These are phyloP conservation scores for Alouatta caraya DNA, from an alignment of 2,797 vertebrate species.

Conservation along the genomic window DNA sequence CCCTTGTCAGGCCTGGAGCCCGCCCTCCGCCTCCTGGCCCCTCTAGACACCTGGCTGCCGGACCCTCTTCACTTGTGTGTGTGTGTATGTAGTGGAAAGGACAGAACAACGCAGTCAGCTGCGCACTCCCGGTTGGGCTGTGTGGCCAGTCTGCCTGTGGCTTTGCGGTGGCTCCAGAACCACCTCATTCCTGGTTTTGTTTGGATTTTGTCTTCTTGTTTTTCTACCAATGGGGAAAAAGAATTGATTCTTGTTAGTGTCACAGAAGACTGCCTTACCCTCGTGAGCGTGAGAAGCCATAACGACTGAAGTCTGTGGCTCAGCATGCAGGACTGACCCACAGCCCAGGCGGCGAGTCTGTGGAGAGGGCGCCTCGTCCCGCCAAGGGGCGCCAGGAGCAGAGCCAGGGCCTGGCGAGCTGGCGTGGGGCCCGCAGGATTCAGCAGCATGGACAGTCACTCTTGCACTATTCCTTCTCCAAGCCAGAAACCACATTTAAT, in stretches of 20 bases:
- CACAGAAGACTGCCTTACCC: slow-evolving; percentile 83
- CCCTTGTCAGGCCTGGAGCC: slow-evolving; percentile 62
- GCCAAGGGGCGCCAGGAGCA: accelerated
- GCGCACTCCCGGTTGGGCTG: slow-evolving; percentile 74
- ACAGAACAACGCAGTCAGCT: slow-evolving; percentile 49
- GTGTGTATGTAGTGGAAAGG: slow-evolving; percentile 82
- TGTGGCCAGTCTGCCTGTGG: slow-evolving; percentile 76
- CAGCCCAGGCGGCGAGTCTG: background rate
- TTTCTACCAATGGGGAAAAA: slow-evolving; percentile 64
- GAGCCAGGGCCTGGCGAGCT: background rate
- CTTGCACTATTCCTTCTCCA: slow-evolving; percentile 80
- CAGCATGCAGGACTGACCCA: background rate
- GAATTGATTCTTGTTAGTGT: slow-evolving; percentile 71
- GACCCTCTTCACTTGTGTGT: slow-evolving; percentile 79
- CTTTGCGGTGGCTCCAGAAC: slow-evolving; percentile 79
- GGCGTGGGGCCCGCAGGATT: slow-evolving; percentile 34
- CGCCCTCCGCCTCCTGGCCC: background rate
- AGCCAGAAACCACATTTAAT: slow-evolving; percentile 81
- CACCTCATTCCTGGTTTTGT: slow-evolving; percentile 72
- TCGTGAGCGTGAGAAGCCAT: slow-evolving; percentile 83
- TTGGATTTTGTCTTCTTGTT: slow-evolving; percentile 33
- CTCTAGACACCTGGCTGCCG: slow-evolving; percentile 74
- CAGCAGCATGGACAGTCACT: slow-evolving; percentile 82
- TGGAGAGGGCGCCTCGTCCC: background rate
- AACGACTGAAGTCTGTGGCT: slow-evolving; percentile 76